These are phyloP conservation scores for Trissolcus japonicus DNA, from an alignment of 2,888 invertebrate species.

Conservation along the genomic window DNA sequence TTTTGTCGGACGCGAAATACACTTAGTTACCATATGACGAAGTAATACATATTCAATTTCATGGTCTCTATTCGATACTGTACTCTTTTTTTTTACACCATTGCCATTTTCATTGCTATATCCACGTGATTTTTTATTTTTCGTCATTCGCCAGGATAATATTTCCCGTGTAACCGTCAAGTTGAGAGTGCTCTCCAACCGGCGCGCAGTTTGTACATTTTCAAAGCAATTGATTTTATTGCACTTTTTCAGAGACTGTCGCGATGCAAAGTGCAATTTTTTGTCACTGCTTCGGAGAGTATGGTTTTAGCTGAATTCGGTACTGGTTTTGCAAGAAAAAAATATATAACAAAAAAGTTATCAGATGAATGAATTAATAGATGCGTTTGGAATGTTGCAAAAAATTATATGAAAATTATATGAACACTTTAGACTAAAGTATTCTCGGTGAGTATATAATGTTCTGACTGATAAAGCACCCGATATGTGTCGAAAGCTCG, in stretches of 20 bases:
- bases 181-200: constrained; percentile 3
- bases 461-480: constrained; percentile 47
- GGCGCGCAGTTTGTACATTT: not conserved
- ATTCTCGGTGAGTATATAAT: constrained; percentile 20
- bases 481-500: constrained; percentile 49
- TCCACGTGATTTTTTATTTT: constrained; percentile 25
- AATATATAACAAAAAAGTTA: too few species aligned
- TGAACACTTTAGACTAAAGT: too few species aligned
- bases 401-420: too few species aligned
- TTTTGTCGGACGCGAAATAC: constrained; percentile 52
- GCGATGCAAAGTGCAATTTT: too few species aligned
- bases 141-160: constrained; percentile 15
- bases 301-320: too few species aligned
- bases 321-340: too few species aligned
- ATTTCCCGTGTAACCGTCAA: constrained; percentile 12
- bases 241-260: not conserved
- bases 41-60: constrained; percentile 55
- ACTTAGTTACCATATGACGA: constrained; percentile 53
- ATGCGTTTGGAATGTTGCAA: too few species aligned
- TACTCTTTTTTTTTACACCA: constrained; percentile 32
- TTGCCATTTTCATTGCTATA: constrained; percentile 31
- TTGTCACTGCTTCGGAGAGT: too few species aligned
- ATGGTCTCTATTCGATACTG: constrained; percentile 40
- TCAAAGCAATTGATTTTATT: constrained; percentile 2
- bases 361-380: too few species aligned